Base-by-base conservation (phyloP, 1,140 invertebrate genomes). In the Cydia strobilella region DNA sequence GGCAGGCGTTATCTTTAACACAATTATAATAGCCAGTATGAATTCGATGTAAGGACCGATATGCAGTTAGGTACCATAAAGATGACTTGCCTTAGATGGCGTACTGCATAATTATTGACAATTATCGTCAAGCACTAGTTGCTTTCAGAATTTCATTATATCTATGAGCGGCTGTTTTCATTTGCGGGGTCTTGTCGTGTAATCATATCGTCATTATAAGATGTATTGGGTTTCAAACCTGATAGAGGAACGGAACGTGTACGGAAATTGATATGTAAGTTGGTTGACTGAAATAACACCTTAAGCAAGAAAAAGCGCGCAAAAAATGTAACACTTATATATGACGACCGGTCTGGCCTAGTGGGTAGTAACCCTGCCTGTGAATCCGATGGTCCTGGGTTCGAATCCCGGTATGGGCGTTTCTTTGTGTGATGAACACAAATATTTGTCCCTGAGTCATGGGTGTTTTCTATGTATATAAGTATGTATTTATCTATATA, bases 81-180 rank as follows among this genome's bases (percentile, higher is more conserved):
- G 77, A 83, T 80, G 77, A 69, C 75, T 74, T 75, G 76, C 77
- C 79, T 72, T 83, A 79, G 75, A 83, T 77, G 79, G 82, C 45
- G 54, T 39, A 81, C 75, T 76, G 73, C 74, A 82, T 80, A 84
- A 84, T 84, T 80, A 84, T 79, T 80, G 77, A 74, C 76, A 80
- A 82, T 82, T 84, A 82, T 75, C 78, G 77, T 79, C 78, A 80
- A 74, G 76, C 78, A 76, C 76, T 81, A 80, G 72, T 80, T 77
- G 80, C 54, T 79, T 73, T 77, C 73, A 31, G 74, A 77, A 74
- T 77, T 77, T 80, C 74, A 80, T 80, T 80, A 79, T 66, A 31
- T 66, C 27, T 66, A 31, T 18, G 13, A 39, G 23, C 65, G 54
- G 65, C 15, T 15, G 48, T n/a, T 51, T 51, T 51, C 48, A 51